These are phyloP conservation scores for Nymphicus hollandicus DNA, from an alignment of 2,113 vertebrate genomes.

Conservation along the genomic window DNA sequence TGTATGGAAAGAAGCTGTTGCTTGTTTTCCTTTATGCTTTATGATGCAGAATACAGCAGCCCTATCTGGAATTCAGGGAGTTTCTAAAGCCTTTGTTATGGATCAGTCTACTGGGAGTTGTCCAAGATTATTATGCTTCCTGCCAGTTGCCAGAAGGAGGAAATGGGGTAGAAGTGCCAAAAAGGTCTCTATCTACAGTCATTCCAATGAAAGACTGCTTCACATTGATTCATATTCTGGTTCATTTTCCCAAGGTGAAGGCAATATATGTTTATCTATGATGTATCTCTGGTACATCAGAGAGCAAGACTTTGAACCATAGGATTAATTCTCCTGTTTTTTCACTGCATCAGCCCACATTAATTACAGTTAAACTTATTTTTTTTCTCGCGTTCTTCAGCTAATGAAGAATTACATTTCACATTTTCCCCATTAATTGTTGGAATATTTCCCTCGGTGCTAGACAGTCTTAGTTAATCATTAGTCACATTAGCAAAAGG, in stretches of 20 bases:
- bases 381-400: background rate
- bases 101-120: background rate
- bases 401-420: background rate
- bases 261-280: background rate
- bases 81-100: background rate
- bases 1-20: background rate
- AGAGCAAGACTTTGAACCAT: background rate
- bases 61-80: background rate
- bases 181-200: background rate
- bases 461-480: slow-evolving; percentile 16
- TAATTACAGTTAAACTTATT: slow-evolving; percentile 14
- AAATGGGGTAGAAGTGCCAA: background rate
- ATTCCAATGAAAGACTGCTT: background rate
- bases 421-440: slow-evolving; percentile 16
- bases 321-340: background rate
- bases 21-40: background rate
- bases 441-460: background rate
- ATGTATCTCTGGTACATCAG: background rate
- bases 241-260: background rate
- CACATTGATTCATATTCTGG: background rate
- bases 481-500: slow-evolving; percentile 12
- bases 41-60: background rate
- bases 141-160: background rate
- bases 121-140: background rate
- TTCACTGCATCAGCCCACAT: background rate